These are phyloP conservation scores for Bradypus variegatus DNA, from an alignment of 2,797 vertebrate species.

Conservation along the genomic window DNA sequence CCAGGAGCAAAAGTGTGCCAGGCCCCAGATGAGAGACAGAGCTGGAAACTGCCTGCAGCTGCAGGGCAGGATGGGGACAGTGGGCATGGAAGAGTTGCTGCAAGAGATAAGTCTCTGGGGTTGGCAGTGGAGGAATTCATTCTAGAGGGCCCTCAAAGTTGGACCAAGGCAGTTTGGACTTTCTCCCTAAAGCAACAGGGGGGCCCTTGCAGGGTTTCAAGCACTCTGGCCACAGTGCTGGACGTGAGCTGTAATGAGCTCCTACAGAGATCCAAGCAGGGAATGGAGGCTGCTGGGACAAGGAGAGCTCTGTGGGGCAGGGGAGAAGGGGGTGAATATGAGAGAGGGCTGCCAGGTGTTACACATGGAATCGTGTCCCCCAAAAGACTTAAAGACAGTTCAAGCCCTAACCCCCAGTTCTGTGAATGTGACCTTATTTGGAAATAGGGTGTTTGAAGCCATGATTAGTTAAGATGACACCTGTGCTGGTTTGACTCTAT, in stretches of 20 bases:
- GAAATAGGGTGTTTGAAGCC: no score
- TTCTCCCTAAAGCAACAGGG: no score
- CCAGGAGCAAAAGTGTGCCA: neutral
- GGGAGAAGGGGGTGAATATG: no score
- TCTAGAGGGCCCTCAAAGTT: neutral
- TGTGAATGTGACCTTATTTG: no score
- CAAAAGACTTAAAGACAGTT: no score
- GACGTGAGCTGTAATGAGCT: neutral
- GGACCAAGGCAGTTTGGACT: neutral
- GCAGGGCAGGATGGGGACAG: neutral
- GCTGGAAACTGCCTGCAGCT: neutral
- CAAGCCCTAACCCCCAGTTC: no score
- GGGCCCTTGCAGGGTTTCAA: no score
- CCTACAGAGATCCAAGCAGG: neutral
- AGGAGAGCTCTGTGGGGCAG: accelerated
- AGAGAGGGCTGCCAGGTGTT: neutral
- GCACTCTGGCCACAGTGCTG: neutral
- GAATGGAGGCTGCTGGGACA: neutral
- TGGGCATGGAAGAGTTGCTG: neutral
- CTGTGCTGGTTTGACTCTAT: no score
- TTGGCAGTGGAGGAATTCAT: neutral
- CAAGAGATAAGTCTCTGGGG: neutral
- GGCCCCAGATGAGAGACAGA: neutral
- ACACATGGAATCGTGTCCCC: no score
- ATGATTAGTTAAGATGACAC: no score